These are phyloP conservation scores for Amphipyra tragopoginis DNA, from an alignment of 2,888 invertebrate genomes.

Conservation along the genomic window DNA sequence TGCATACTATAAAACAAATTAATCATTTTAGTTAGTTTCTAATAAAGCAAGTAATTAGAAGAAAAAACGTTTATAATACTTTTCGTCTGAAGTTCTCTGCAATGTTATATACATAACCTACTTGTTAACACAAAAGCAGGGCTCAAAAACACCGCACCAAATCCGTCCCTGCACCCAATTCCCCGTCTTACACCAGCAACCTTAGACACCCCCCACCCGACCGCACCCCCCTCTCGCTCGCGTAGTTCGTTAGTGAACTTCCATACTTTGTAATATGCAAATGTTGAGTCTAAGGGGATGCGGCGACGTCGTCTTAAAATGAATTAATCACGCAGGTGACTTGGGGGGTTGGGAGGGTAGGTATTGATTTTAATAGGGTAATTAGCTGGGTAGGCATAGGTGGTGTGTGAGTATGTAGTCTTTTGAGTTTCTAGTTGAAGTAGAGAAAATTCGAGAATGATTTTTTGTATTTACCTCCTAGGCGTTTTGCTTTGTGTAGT, in stretches of 20 bases:
- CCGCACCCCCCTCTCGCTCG: constrained; percentile 57
- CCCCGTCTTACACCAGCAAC: constrained; percentile 88
- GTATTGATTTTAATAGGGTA: constrained; percentile 58
- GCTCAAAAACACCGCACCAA: constrained; percentile 31
- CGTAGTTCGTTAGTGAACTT: constrained; percentile 87
- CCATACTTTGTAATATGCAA: constrained; percentile 90
- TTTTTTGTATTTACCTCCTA: no score
- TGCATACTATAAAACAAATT: no score
- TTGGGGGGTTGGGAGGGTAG: constrained; percentile 55
- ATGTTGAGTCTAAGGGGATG: constrained; percentile 84
- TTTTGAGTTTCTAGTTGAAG: no score
- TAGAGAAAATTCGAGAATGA: no score
- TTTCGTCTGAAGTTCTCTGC: no score
- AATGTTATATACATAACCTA: not conserved
- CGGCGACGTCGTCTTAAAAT: constrained; percentile 87
- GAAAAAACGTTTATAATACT: no score
- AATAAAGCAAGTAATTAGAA: no score
- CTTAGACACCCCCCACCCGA: constrained; percentile 73
- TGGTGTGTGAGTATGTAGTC: not conserved
- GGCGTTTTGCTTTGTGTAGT: no score
- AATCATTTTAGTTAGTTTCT: no score
- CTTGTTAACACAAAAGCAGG: not conserved
- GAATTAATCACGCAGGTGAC: constrained; percentile 89
- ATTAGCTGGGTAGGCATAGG: constrained; percentile 31
- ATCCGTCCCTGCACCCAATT: constrained; percentile 83